Evolutionary conservation across 2,113 vertebrate genomes (phyloP), one percentile per base, ranked within the genome.

Genomic region (Toxotes chatareus): DNA sequence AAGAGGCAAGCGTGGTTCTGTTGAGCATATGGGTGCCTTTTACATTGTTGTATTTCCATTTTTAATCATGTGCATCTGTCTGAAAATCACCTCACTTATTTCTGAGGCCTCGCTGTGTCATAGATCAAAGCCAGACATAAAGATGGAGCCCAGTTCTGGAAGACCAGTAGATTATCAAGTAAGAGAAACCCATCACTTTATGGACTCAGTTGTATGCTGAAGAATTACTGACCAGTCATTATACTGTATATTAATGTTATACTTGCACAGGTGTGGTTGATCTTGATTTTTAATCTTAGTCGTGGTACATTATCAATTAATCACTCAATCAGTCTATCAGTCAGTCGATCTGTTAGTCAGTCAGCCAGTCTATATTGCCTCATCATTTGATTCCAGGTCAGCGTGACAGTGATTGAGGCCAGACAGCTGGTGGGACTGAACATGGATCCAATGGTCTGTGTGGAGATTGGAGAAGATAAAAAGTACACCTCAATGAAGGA

Each of bases 401-500:
- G 97, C 86, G 80, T 99, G 93, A 99, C 97, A 0, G 85, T 99
- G 64, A 96, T 99, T 0, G 98, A 99, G 89, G 98, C 97, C 9
- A 94, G 98, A 85, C 98, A 99, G 95, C 95, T 99, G 11, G 96
- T 99, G 66, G 98, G 98, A 31, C 93, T 98, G 71, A 99, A 99
- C 93, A 98, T 99, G 98, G 98, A 99, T 89, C 98, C 98, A 0
- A 96, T 99, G 90, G 98, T 99, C 17, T 99, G 97, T 0, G 97
- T 99, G 86, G 98, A 99, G 88, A 97, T 99, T 0, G 98, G 98
- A 1, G 98, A 99, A 0, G 98, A 99, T 68, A 99, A 99, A 88
- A 99, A 99, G 65, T 99, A 96, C 94, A 99, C 98, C 0, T 99
- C 97, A 31, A 99, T 99, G 98, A 99, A 99, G 91, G 98, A 99